phyloP scores from a whole-genome alignment of 35 echinoderm and acorn worm species.

The Strongylocentrotus purpuratus region DNA sequence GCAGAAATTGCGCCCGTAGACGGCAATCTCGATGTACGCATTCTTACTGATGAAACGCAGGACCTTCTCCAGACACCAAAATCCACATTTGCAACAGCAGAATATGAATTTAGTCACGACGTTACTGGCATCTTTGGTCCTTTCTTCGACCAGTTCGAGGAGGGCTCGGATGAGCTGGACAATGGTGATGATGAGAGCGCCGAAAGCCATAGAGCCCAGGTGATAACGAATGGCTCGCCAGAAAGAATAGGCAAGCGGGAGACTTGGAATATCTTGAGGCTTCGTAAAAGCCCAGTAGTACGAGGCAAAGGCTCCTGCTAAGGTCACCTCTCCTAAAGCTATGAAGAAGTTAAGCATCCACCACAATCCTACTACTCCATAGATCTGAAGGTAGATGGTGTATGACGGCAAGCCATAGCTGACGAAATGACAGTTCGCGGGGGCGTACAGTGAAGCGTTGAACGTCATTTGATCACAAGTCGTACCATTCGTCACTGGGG shows the following conservation, averaged over 20 bases:
- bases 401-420: conserved; percentile 69
- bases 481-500: conserved; percentile 37
- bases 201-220: conserved; percentile 88
- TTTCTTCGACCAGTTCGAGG: conserved; percentile 71
- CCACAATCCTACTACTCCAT: conserved; percentile 74
- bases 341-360: conserved; percentile 95
- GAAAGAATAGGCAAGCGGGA: conserved; percentile 75
- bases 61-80: conserved; percentile 99
- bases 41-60: conserved; percentile 90
- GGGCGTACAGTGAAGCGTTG: not conserved
- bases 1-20: conserved; percentile 95
- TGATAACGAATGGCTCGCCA: conserved; percentile 87
- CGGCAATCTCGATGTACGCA: conserved; percentile 97
- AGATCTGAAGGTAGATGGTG: conserved; percentile 74
- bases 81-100: conserved; percentile 84
- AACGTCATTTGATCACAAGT: conserved; percentile 53
- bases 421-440: conserved; percentile 65
- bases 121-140: conserved; percentile 63
- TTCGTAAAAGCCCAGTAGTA: conserved; percentile 97
- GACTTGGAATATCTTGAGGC: conserved; percentile 75
- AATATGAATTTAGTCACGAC: conserved; percentile 81
- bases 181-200: conserved; percentile 93
- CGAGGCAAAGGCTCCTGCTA: conserved; percentile 92
- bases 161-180: conserved; percentile 76
- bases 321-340: conserved; percentile 83